Evolutionary conservation across 2,797 vertebrate genomes (phyloP), one percentile per base, ranked within the genome.

Genomic region (Neoniphon sammara): DNA sequence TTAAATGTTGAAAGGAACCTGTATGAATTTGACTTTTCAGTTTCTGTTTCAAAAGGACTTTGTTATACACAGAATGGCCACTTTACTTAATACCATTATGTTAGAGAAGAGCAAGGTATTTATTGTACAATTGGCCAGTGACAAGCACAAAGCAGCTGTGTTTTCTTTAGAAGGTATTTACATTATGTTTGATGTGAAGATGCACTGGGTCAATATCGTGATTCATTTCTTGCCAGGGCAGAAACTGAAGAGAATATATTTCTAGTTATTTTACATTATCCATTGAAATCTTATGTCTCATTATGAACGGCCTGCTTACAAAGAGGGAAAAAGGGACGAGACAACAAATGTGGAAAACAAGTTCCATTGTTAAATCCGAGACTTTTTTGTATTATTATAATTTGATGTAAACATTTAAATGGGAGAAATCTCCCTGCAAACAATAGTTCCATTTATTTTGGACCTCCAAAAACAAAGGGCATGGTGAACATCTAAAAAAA

Each of bases 151-250:
- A 21, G 36, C 36, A 11, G 36, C 52, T 23, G 0, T 61, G 14
- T 71, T 61, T 62, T 65, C 54, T 66, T 47, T 10, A 31, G 0
- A 18, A 21, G 17, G 64, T 46, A 78, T 81, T 85, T 52, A 34
- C 56, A 65, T 78, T 47, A 27, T 12, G 74, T 85, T 88, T 83
- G 75, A 83, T 63, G 71, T 72, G 66, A 75, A 42, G 21, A 85
- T 81, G 70, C 67, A 73, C 36, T 56, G 47, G 67, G 54, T 75
- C 46, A 79, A 76, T 70, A 20, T 58, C 44, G 18, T 59, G 66
- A 80, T 86, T 66, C 58, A 73, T 70, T 77, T 77, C 60, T 64
- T 57, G 62, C 66, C 34, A 34, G 66, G 72, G 65, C 36, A 71
- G 44, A 73, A 85, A 70, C 72, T 25, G 53, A 86, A 69, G 39